Percentiles rank a stretch among this genome's conserved stretches.
Evolutionary conservation across 35 echinoderm and acorn worm genomes (phyloP).

Genomic region (Ophiothrix spiculata): DNA sequence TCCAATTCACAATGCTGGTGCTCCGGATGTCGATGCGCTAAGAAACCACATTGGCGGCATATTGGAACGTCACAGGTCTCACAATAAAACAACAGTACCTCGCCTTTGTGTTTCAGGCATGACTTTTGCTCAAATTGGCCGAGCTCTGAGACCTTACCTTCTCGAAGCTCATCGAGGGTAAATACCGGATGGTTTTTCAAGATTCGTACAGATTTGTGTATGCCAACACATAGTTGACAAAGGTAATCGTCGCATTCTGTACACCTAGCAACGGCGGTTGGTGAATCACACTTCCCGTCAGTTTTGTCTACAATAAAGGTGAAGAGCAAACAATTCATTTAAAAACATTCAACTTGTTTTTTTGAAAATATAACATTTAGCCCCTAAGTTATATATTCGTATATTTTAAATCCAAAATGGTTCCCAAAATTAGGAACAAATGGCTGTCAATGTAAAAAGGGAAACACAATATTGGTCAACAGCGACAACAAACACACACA

Average conservation of each 20-base stretch:
- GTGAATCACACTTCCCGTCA: too few relatives aligned
- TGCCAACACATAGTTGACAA: background rate
- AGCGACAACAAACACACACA: too few relatives aligned
- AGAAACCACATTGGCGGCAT: background rate
- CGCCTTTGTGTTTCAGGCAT: conserved; percentile 16
- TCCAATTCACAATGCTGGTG: conserved; percentile 7
- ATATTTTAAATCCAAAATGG: too few relatives aligned
- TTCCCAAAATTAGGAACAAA: too few relatives aligned
- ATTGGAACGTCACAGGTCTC: conserved; percentile 22
- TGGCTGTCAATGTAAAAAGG: too few relatives aligned
- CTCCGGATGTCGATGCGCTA: conserved; percentile 12
- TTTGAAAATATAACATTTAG: too few relatives aligned
- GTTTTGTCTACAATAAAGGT: too few relatives aligned
- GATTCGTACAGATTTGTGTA: conserved; percentile 11
- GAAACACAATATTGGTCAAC: too few relatives aligned
- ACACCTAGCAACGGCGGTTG: conserved; percentile 16
- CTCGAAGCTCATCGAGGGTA: conserved; percentile 11
- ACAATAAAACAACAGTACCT: conserved; percentile 6
- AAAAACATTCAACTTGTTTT: too few relatives aligned
- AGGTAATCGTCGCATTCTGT: conserved; percentile 22
- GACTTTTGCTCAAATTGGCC: background rate
- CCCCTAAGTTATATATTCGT: too few relatives aligned
- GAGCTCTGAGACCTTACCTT: background rate
- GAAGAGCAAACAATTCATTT: too few relatives aligned
- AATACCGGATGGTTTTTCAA: conserved; percentile 13